These are phyloP conservation scores for Odontomyia ornata DNA, from an alignment of 2,888 invertebrate species.

Conservation along the genomic window DNA sequence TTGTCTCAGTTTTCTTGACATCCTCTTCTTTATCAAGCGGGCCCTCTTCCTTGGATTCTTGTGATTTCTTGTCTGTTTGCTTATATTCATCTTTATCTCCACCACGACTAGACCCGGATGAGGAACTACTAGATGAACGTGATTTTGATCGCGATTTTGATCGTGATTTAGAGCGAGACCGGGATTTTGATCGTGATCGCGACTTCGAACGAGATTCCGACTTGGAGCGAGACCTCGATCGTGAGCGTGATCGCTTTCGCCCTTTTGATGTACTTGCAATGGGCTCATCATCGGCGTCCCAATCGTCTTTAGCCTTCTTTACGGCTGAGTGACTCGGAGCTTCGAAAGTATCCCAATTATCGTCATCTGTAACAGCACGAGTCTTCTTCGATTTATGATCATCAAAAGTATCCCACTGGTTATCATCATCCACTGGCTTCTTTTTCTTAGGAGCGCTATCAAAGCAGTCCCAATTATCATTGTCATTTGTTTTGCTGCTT, in stretches of 20 bases:
- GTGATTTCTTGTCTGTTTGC: constrained; percentile 64
- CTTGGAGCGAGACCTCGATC: constrained; percentile 52
- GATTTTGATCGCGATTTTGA: constrained; percentile 47
- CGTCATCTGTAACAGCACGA: not conserved
- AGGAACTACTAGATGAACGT: constrained; percentile 19
- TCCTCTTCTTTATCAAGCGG: constrained; percentile 55
- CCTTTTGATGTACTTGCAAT: constrained; percentile 53
- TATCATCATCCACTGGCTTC: constrained; percentile 53
- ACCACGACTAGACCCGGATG: constrained; percentile 54
- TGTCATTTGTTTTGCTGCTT: not conserved
- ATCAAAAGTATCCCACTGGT: constrained; percentile 57
- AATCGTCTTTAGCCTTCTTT: constrained; percentile 61
- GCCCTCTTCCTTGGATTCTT: constrained; percentile 62
- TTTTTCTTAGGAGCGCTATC: constrained; percentile 19
- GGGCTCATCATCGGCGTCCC: constrained; percentile 55
- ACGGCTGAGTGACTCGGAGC: constrained; percentile 36
- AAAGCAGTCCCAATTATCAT: not conserved
- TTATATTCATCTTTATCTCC: constrained; percentile 58
- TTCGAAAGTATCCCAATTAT: not conserved
- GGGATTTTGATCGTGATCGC: constrained; percentile 55
- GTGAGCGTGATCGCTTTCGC: constrained; percentile 54
- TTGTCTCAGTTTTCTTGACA: not conserved
- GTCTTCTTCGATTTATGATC: not conserved
- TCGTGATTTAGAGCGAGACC: constrained; percentile 54
- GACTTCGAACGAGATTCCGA: constrained; percentile 46